Percentiles rank a stretch among this genome's conserved stretches.
phyloP scores from a whole-genome alignment of 2,888 invertebrate species.

The Elmis aenea region DNA sequence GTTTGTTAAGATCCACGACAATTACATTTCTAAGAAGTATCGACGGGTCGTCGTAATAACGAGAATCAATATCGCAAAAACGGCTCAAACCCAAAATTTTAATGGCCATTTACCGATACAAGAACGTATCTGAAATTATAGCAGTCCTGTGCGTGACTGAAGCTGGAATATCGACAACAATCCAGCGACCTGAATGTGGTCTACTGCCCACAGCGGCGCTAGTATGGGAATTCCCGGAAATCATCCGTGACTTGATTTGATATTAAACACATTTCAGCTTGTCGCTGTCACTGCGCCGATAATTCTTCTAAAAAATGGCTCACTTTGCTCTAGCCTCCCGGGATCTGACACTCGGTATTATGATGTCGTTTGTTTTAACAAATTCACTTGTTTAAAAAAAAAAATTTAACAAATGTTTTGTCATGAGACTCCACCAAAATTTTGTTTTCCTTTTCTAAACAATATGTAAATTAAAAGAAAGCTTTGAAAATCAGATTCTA shows the following conservation, averaged over 20 bases:
- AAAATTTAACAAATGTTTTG: too few species aligned
- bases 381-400: too few species aligned
- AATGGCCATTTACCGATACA: constrained; percentile 5
- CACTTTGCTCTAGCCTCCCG: constrained; percentile 7
- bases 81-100: constrained; percentile 6
- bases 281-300: constrained; percentile 17
- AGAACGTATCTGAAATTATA: constrained; percentile 1
- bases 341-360: too few species aligned
- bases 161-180: neutral
- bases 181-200: neutral
- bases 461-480: too few species aligned
- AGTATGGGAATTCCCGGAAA: constrained; percentile 12
- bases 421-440: too few species aligned
- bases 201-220: neutral
- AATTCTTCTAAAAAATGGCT: constrained; percentile 21
- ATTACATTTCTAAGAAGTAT: too few species aligned
- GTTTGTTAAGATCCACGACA: too few species aligned
- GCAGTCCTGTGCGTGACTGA: neutral
- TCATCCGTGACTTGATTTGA: constrained; percentile 8
- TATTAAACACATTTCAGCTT: constrained; percentile 13
- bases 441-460: too few species aligned
- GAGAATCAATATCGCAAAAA: constrained; percentile 7
- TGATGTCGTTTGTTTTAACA: too few species aligned
- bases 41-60: constrained; percentile 2
- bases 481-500: too few species aligned